Evolutionary conservation across 2,797 vertebrate genomes (phyloP).

Genomic region (Mus caroli): DNA sequence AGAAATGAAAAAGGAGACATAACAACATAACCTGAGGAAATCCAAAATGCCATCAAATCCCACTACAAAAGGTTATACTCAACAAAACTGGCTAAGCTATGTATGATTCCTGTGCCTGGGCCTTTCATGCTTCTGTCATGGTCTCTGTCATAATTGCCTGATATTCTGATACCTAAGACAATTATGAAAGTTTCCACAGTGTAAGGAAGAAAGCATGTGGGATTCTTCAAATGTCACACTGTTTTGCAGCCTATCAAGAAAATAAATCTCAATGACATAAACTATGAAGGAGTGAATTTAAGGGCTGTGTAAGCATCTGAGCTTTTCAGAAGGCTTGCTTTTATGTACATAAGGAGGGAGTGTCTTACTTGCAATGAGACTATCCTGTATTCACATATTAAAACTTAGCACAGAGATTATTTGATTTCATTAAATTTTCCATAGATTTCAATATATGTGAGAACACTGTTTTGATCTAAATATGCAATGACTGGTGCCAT

Average conservation of each 20-base stretch:
- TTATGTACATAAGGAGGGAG: background rate
- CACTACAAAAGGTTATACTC: too few species aligned
- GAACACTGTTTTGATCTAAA: background rate
- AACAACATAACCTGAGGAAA: too few species aligned
- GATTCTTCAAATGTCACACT: background rate
- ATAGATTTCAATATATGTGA: background rate
- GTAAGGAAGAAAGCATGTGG: background rate
- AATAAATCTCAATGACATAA: background rate
- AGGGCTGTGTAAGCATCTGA: background rate
- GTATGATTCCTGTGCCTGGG: background rate
- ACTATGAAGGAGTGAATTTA: background rate
- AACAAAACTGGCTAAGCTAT: background rate
- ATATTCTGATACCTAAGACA: background rate
- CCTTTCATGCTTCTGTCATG: background rate
- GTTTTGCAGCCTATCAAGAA: background rate
- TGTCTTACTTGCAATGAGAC: background rate
- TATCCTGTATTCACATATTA: background rate
- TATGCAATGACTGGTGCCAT: background rate
- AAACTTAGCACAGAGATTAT: background rate
- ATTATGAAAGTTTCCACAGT: background rate
- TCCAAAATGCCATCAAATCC: too few species aligned
- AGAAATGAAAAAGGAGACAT: too few species aligned
- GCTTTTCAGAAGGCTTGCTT: background rate
- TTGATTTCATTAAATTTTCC: background rate
- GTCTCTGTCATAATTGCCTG: fast-evolving